Evolutionary conservation across 1,140 invertebrate genomes (phyloP), one percentile per base, ranked within the genome.

Genomic region (Drosophila pandora): DNA sequence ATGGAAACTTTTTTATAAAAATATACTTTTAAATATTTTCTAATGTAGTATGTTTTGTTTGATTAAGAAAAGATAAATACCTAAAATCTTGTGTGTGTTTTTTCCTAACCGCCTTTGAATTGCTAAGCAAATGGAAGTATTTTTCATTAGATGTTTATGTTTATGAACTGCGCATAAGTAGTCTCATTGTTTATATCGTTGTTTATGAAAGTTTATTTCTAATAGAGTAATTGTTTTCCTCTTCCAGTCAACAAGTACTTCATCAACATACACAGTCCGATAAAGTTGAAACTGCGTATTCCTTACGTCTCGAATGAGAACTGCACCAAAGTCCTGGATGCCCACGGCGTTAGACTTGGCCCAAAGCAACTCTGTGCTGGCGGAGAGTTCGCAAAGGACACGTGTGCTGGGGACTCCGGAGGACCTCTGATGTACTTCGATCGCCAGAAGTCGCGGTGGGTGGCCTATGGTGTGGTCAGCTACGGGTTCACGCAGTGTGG

Each of bases 291-390:
- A 65, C 64, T 92, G 10, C 75, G 81, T 8, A 88, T 92, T 6
- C 91, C 91, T 0, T 76, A 87, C 6, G 87, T 91, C 0, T 71
- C 85, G 9, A 79, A 68, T 2, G 90, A 82, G 37, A 90, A 91
- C 12, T 92, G 91, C 58, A 79, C 79, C 37, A 80, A 81, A 10
- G 62, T 90, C 3, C 68, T 91, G 28, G 74, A 90, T 21, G 54
- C 64, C n/a, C 91, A 92, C n/a, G 91, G 91, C 0, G 92, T 93
- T 0, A 74, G 79, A 1, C 62, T 94, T 48, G 93, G 92, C 0
- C 83, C 92, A 0, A 92, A 92, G n/a, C 95, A 95, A 67, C 69
- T 95, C 2, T 95, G 95, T 70, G 95, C 94, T 10, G 95, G 95
- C 7, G 95, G 95, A 0, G 91, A 93, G 7, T 93, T 92, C 48